Base-by-base conservation (phyloP, 1,140 invertebrate genomes). In the Bradysia coprophila region DNA sequence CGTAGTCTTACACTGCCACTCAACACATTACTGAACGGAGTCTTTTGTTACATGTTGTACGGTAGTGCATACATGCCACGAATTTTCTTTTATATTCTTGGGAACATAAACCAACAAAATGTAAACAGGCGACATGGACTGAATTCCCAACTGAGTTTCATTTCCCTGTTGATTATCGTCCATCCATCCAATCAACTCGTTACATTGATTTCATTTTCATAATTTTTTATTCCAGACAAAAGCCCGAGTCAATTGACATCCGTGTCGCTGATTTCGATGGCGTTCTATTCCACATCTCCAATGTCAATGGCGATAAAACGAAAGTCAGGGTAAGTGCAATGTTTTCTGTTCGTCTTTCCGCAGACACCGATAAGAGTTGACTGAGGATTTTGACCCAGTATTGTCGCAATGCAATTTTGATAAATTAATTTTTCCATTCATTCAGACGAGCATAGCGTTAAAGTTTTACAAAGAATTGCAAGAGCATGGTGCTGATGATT, bases 391-490 rank as follows among this genome's bases (percentile, higher is more conserved):
- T n/a, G n/a, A n/a, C n/a, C n/a, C n/a, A n/a, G n/a, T n/a, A n/a
- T n/a, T n/a, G n/a, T n/a, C n/a, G n/a, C n/a, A n/a, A n/a, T n/a
- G n/a, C n/a, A n/a, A n/a, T 28, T 8, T 28, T 13, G 24, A 28
- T 28, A 28, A 28, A 6, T 28, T 8, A 28, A 28, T 28, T 28
- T 28, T 13, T 28, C 6, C 6, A 8, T 28, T 28, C 44, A 46
- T 79, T 48, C 59, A 96, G 89, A 80, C 94, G 61, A 98, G 93
- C 72, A 97, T 98, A 67, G 83, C 90, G 51, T 68, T 98, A 45
- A 98, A 98, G 68, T 98, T 98, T 70, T 99, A 94, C 68, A 91
- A 93, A 66, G 88, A 98, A 66, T 74, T 98, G 52, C 86, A 95
- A 72, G 83, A 94, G 63, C 88, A 98, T 72, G 95, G 94, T 44